Evolutionary conservation across 1,140 invertebrate genomes (phyloP), one percentile per base, ranked within the genome.

Genomic region (Andricus grossulariae): DNA sequence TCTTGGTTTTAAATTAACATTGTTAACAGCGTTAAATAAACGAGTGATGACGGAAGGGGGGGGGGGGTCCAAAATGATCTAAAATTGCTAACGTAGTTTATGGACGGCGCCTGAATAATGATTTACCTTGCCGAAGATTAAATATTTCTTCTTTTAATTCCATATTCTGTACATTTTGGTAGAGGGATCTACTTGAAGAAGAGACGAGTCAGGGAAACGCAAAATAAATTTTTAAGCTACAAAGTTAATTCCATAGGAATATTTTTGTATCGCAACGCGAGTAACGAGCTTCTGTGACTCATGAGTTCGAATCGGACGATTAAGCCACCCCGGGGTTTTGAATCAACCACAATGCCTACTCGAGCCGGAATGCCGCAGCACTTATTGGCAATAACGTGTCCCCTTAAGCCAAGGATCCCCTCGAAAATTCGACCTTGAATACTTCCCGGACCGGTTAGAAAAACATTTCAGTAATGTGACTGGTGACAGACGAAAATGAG

Each of bases 131-230:
- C 1, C 1, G 25, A 32, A 32, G 25, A 32, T 32, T 32, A 5
- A 32, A 2, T 32, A 32, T 32, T 32, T 32, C 5, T 32, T 32
- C 25, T 32, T 32, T 32, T 32, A 32, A 32, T 32, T 32, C 2
- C 25, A 5, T 32, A 32, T 3, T 32, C 25, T 32, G 2, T 32
- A 32, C 25, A 32, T 32, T 32, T 32, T 32, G 4, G 25, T 32
- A 32, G 2, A 32, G 5, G 25, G 3, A 5, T 32, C 25, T 32
- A 32, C 25, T 3, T 32, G 25, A 32, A 32, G 25, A 32, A 32
- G 25, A 71, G 19, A 70, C 51, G 81, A 50, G 39, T 11, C 50
- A 39, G 7, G 54, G 19, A 8, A 19, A 52, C 75, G 75, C 74
- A 73, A 74, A 45, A 52, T 1, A 45, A 45, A 10, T 45, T 10